Evolutionary conservation across 2,113 vertebrate species (phyloP), one percentile per base, ranked within the genome.

Genomic region (Galemys pyrenaicus): DNA sequence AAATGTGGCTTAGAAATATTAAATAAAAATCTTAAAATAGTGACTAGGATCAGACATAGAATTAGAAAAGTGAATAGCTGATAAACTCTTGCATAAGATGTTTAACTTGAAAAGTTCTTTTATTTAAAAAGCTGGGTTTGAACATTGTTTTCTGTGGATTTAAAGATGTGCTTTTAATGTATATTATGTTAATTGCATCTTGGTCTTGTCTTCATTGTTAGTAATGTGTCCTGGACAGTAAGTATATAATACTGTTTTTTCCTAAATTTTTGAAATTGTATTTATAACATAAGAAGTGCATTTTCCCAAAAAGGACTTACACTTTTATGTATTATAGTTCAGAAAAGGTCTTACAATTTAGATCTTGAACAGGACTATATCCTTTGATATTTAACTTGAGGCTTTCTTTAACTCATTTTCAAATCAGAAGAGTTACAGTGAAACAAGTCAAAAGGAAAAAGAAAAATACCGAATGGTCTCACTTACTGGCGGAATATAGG

Each of bases 201-300:
- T 91, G 28, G 28, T 95, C 70, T 94, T 78, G 12, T 73, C 1
- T 88, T 84, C 54, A 70, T 0, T 92, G 20, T 94, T 87, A 88
- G 49, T 96, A 87, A 85, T 87, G 24, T 94, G 32, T 80, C 64
- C 51, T 95, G 64, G 39, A 56, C 92, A 80, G 71, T 92, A 95
- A 95, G 80, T 91, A 91, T 80, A 54, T 49, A 82, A 87, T 56
- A 62, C 79, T 85, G 49, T 5, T 87, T 90, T 95, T 93, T 86
- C 22, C 51, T 78, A 80, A 35, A 60, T 77, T 89, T 96, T 92
- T 86, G 17, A 94, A 90, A 70, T 83, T 88, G 4, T 2, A 49
- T 84, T 94, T 94, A 22, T 91, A 73, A 44, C 20, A 35, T 90
- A 78, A n/a, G 24, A 87, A 94, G 12, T 62, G 35, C 11, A 51